Conservation (phyloP, 1,140 invertebrate genomes). For the Temnothorax curvispinosus region DNA sequence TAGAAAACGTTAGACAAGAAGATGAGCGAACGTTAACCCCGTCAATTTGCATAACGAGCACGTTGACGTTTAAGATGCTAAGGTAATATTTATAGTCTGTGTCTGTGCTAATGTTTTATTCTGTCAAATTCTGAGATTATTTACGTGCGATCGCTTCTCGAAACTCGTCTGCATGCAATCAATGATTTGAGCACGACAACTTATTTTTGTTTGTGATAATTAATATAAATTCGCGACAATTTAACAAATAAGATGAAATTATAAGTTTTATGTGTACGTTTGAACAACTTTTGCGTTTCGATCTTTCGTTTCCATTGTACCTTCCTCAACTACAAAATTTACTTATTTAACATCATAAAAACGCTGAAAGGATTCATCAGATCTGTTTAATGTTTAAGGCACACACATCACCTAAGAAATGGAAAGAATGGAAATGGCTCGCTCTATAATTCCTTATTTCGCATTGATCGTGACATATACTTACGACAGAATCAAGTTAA, state of each 20-base stretch:
- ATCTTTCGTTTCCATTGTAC: neutral
- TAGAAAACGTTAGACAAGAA: slow-evolving; percentile 19
- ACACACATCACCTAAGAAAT: neutral
- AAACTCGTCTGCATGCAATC: slow-evolving; percentile 2
- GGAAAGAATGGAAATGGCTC: too few species aligned
- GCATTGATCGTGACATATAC: neutral
- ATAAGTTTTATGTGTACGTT: neutral
- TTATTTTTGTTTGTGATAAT: neutral
- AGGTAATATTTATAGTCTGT: slow-evolving; percentile 14
- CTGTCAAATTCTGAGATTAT: neutral
- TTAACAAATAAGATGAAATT: slow-evolving; percentile 5
- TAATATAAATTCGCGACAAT: neutral
- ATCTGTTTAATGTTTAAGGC: neutral
- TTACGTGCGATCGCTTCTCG: neutral
- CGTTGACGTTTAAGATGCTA: neutral
- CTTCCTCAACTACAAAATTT: neutral
- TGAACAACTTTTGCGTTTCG: neutral
- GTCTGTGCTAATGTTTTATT: slow-evolving; percentile 2
- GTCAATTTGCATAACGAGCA: slow-evolving; percentile 54
- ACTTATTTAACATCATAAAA: neutral
- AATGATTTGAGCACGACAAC: neutral
- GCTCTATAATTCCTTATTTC: neutral
- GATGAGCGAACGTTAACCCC: slow-evolving; percentile 20
- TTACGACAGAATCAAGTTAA: neutral
- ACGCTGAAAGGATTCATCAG: neutral